Evolutionary conservation across 2,888 invertebrate species (phyloP).

Genomic region (Harpalus rufipes): DNA sequence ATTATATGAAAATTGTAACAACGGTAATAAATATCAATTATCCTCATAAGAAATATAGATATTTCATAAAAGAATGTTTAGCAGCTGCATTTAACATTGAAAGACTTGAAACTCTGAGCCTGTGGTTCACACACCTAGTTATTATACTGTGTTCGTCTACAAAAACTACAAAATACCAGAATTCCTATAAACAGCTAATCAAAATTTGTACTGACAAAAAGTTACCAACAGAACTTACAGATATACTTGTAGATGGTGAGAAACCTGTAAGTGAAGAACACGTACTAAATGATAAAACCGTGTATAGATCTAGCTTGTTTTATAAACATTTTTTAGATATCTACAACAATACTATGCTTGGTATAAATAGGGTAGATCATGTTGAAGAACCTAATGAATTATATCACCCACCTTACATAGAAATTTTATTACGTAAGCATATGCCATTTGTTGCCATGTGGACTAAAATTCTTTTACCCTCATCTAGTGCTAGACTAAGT

Average conservation of each 20-base stretch:
- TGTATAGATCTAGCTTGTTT: background rate
- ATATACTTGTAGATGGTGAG: background rate
- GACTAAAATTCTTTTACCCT: slow-evolving; percentile 7
- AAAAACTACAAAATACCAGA: background rate
- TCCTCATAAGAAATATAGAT: background rate
- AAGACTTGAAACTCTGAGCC: background rate
- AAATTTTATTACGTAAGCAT: background rate
- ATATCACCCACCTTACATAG: background rate
- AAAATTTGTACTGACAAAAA: background rate
- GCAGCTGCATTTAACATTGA: background rate
- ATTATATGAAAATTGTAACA: slow-evolving; percentile 24
- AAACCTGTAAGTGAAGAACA: background rate
- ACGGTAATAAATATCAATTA: background rate
- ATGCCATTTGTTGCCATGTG: slow-evolving; percentile 16
- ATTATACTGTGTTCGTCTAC: background rate
- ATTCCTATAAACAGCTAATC: background rate
- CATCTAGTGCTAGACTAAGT: background rate
- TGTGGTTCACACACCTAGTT: slow-evolving; percentile 10
- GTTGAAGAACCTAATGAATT: background rate
- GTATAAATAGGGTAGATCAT: background rate
- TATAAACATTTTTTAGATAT: background rate
- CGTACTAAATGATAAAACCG: background rate
- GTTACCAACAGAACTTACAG: background rate
- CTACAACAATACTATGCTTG: background rate
- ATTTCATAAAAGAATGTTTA: background rate